Percentiles rank a stretch among this genome's conserved stretches.
These are phyloP conservation scores for Limnephilus lunatus DNA, from an alignment of 2,888 invertebrate species.

Conservation along the genomic window DNA sequence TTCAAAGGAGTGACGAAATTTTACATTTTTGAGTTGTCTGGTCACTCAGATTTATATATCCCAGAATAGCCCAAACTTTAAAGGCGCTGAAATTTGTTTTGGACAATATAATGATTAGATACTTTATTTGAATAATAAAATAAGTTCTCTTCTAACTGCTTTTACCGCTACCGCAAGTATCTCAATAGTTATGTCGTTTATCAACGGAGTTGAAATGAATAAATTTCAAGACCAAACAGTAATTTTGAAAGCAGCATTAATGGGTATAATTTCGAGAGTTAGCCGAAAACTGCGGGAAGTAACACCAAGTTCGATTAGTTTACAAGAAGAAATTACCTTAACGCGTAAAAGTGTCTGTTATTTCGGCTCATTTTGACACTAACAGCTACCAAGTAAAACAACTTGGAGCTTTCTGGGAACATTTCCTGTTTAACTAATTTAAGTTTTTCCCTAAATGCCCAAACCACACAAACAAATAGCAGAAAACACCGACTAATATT, in stretches of 20 bases:
- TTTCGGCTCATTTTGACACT: constrained; percentile 34
- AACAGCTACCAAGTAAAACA: constrained; percentile 6
- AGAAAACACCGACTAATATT: constrained; percentile 38
- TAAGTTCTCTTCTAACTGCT: background rate
- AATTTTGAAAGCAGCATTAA: background rate
- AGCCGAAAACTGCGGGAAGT: background rate
- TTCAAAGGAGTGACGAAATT: too few relatives aligned
- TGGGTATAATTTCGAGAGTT: background rate
- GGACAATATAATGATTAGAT: background rate
- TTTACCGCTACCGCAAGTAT: background rate
- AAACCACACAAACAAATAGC: constrained; percentile 40
- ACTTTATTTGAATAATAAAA: background rate
- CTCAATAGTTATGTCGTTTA: background rate
- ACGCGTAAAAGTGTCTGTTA: constrained; percentile 42
- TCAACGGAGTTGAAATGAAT: background rate
- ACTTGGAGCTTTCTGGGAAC: constrained; percentile 13
- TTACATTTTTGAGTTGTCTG: too few relatives aligned
- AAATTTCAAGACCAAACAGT: background rate
- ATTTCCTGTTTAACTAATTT: constrained; percentile 55
- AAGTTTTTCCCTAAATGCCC: constrained; percentile 57
- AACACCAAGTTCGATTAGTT: constrained; percentile 13
- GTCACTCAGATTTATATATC: too few relatives aligned
- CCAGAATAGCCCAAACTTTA: too few relatives aligned
- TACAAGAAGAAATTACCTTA: constrained; percentile 14
- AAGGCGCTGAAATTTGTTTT: background rate